These are phyloP conservation scores for Rhinopithecus roxellana DNA, from an alignment of 2,113 vertebrate genomes.

Conservation along the genomic window DNA sequence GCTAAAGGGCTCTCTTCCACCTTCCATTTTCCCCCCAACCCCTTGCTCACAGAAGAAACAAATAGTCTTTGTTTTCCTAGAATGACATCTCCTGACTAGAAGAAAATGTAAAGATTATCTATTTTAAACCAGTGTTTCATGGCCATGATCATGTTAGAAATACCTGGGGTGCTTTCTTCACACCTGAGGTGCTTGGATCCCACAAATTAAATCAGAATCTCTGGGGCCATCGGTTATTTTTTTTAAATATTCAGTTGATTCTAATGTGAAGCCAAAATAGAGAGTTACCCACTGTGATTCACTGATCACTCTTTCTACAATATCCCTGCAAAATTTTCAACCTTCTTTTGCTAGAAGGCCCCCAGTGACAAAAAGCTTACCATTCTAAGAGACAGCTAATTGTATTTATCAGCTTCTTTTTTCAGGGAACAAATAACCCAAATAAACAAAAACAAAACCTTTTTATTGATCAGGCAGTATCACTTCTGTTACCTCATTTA, in stretches of 20 bases:
- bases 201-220: not conserved
- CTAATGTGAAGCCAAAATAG: not conserved
- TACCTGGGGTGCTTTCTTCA: not conserved
- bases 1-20: no score
- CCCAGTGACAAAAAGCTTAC: not conserved
- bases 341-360: not conserved
- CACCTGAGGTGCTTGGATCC: not conserved
- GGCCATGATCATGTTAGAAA: not conserved
- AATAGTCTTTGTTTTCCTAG: not conserved
- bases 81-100: not conserved
- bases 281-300: not conserved
- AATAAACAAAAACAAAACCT: not conserved
- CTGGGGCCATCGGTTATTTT: not conserved
- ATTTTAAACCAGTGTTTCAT: not conserved
- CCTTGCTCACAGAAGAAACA: not conserved
- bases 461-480: not conserved
- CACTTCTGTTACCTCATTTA: not conserved
- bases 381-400: not conserved
- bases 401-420: not conserved
- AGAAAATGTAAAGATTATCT: not conserved
- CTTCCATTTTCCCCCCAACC: no score
- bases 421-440: not conserved
- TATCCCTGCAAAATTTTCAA: not conserved
- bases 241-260: not conserved
- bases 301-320: not conserved